A percentile compares a stretch with the other conserved stretches of the same genome.
phyloP scores from a whole-genome alignment of 2,888 invertebrate genomes.

The Rhagonycha fulva region DNA sequence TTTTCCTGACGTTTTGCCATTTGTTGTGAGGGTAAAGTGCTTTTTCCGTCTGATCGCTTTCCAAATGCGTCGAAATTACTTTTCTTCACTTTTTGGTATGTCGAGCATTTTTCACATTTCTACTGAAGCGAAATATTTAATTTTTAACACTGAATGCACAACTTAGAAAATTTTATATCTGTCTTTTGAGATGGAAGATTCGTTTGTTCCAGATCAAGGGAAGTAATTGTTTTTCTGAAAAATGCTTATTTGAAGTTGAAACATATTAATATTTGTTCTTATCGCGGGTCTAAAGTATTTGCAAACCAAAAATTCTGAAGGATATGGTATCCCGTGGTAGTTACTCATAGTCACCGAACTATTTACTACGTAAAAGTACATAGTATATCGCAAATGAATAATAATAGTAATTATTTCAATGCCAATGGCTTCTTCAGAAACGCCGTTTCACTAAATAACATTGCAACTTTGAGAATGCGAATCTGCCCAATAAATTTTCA shows the following conservation, averaged over 20 bases:
- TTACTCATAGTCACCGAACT: neutral
- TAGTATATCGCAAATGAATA: neutral
- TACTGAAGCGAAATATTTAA: neutral
- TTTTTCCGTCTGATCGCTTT: neutral
- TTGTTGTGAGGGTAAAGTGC: neutral
- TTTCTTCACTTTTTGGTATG: neutral
- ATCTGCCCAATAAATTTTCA: too few species aligned
- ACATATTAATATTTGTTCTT: too few species aligned
- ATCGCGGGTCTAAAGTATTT: neutral
- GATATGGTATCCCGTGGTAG: neutral
- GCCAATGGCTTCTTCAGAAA: too few species aligned
- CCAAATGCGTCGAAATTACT: neutral
- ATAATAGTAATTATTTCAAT: too few species aligned
- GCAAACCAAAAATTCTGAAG: neutral
- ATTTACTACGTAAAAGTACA: too few species aligned
- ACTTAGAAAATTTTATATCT: neutral
- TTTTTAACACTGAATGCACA: neutral
- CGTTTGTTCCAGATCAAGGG: too few species aligned
- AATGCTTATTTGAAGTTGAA: too few species aligned
- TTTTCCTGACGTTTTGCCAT: neutral
- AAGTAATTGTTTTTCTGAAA: too few species aligned
- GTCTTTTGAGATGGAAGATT: neutral
- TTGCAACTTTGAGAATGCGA: too few species aligned
- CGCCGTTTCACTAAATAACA: neutral
- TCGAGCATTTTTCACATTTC: neutral